Evolutionary conservation across 1,140 invertebrate species (phyloP).

Genomic region (Drosophila triauraria): DNA sequence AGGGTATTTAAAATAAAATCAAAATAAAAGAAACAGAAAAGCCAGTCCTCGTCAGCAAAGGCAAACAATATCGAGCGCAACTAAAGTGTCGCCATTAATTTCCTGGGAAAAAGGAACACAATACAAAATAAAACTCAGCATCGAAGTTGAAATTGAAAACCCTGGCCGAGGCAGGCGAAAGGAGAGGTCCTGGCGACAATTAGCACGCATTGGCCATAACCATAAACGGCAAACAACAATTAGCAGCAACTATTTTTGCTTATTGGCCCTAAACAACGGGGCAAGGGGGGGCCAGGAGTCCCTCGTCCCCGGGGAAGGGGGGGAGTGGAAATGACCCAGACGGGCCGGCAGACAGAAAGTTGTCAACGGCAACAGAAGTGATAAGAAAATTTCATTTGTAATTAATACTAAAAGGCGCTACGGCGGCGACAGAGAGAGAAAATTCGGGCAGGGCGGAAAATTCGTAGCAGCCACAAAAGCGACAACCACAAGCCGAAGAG

Average conservation of each 20-base stretch:
- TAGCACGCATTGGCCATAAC: constrained; percentile 61
- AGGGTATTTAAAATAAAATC: constrained; percentile 2
- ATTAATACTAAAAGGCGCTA: constrained; percentile 62
- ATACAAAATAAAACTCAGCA: constrained; percentile 27
- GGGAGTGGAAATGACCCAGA: constrained; percentile 25
- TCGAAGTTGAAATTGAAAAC: constrained; percentile 45
- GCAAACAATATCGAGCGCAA: constrained; percentile 43
- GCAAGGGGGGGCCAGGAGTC: not conserved
- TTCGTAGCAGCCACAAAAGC: constrained; percentile 53
- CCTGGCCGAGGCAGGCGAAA: not conserved
- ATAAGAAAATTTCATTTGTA: constrained; percentile 67
- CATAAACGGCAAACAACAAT: constrained; percentile 61
- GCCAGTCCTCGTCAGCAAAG: not conserved
- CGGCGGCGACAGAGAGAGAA: constrained; percentile 19
- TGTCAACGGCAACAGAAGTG: constrained; percentile 61
- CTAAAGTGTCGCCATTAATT: constrained; percentile 62
- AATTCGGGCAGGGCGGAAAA: constrained; percentile 10
- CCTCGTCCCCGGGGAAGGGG: not conserved
- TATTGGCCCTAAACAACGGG: constrained; percentile 54
- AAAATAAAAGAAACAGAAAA: not conserved
- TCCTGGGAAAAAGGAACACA: constrained; percentile 13
- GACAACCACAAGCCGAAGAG: constrained; percentile 38
- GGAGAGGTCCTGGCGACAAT: constrained; percentile 31
- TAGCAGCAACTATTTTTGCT: constrained; percentile 63
- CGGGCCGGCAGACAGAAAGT: constrained; percentile 56